Evolutionary conservation across 1,140 invertebrate genomes (phyloP).

Genomic region (Mya arenaria): DNA sequence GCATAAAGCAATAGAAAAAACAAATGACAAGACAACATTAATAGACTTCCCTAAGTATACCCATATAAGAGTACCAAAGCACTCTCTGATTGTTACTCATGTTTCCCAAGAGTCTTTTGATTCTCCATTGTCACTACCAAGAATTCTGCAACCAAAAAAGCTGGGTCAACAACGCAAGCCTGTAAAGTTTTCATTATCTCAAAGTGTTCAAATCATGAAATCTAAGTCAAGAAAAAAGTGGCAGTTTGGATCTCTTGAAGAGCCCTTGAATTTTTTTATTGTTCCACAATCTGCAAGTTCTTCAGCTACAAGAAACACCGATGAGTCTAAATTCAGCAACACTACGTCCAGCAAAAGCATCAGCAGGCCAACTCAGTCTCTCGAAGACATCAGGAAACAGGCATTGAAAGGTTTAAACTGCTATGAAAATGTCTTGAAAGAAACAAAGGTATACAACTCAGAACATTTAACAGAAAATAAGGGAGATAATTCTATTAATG

Average conservation of each 20-base stretch:
- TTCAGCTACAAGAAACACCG: conserved; percentile 12
- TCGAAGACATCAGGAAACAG: no score
- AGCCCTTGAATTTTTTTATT: conserved; percentile 15
- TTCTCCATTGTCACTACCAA: conserved; percentile 37
- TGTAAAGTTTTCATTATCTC: conserved; percentile 20
- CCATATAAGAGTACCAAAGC: conserved; percentile 34
- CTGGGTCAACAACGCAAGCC: not conserved
- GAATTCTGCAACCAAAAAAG: not conserved
- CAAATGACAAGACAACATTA: not conserved
- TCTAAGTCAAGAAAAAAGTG: conserved; percentile 23
- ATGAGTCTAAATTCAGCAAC: conserved; percentile 20
- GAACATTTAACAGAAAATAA: no score
- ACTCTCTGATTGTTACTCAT: conserved; percentile 10
- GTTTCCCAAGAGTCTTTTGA: conserved; percentile 45
- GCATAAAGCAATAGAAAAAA: conserved; percentile 1
- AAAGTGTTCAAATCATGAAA: conserved; percentile 1
- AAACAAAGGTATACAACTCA: no score
- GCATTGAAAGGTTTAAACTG: no score
- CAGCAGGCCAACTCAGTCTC: no score
- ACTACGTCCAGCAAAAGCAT: no score
- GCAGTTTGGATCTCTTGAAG: conserved; percentile 40
- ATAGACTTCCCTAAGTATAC: conserved; percentile 41
- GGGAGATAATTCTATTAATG: no score
- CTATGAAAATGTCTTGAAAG: no score
- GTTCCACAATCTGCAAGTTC: conserved; percentile 13